Evolutionary conservation across 2,888 invertebrate genomes (phyloP), one percentile per base, ranked within the genome.

Genomic region (Lycophotia porphyrea): DNA sequence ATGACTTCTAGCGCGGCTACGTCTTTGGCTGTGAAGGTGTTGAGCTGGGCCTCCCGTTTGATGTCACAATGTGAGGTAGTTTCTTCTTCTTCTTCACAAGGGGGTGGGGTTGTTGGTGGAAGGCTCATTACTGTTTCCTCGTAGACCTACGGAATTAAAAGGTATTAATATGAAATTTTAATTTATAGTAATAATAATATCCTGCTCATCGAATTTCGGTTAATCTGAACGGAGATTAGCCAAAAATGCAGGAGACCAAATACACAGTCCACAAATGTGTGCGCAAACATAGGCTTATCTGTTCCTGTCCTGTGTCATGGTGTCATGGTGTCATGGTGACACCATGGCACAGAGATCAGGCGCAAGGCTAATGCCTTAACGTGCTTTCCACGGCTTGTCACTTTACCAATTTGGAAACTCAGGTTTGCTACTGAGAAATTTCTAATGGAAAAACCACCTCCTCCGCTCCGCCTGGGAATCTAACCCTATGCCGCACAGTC

Each of bases 1-100:
- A 95, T 90, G 0, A 95, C 91, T 90, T 95, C 94, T 64, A 95
- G 74, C 3, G 93, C 94, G 3, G 93, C 93, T 1, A 94, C 95
- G 64, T 94, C 90, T 87, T 92, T 94, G 2, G 94, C 95, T n/a
- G 93, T 94, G 65, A 85, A 93, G 18, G 86, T 88, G 47, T 88
- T 80, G 42, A 79, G 66, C 2, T 66, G 44, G 9, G 71, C 71
- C 58, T 90, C 91, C 31, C 92, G 79, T 39, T 84, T 84, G n/a
- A 34, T 27, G 2, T 70, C 68, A 34, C 15, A 11, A 34, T 83
- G 83, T 27, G 18, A 2, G 2, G 39, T 9, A 0, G 2, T 2
- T 0, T 11, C 0, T 18, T 7, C 3, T 18, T 7, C 3, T 8
- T 0, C 0, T 1, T 15, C 39, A 2, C 24, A 18, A 3, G 58